These are phyloP conservation scores for Capricornis sumatraensis DNA, from an alignment of 2,113 vertebrate genomes.

Conservation along the genomic window DNA sequence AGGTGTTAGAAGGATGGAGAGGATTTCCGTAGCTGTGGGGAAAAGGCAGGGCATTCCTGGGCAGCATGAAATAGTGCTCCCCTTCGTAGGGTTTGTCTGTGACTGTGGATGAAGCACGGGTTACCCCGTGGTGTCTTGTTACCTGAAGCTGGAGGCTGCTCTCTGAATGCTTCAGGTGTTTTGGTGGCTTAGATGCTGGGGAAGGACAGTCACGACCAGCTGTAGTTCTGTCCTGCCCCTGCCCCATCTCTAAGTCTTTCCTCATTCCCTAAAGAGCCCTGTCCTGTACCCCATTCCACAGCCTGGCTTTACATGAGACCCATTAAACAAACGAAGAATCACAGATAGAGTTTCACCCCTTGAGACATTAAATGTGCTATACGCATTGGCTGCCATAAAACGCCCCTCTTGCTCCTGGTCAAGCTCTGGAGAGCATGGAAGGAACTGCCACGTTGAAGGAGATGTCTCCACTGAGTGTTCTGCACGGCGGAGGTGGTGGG, in stretches of 20 bases:
- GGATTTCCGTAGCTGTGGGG: background rate
- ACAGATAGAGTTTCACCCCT: background rate
- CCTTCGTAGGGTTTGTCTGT: background rate
- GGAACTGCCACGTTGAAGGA: too few relatives aligned
- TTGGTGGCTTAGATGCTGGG: background rate
- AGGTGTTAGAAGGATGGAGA: background rate
- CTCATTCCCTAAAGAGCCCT: background rate
- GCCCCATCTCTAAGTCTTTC: background rate
- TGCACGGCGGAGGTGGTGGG: rapidly evolving
- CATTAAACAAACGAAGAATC: background rate
- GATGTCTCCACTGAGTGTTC: background rate
- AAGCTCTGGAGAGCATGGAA: background rate
- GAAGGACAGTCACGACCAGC: background rate
- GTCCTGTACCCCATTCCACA: background rate
- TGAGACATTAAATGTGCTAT: background rate
- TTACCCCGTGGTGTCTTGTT: rapidly evolving
- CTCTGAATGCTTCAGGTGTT: rapidly evolving
- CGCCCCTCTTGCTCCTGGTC: background rate
- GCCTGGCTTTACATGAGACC: background rate
- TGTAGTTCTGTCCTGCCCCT: background rate
- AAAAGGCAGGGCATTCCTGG: background rate
- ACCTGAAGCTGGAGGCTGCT: background rate
- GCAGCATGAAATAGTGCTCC: background rate
- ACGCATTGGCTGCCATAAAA: background rate
- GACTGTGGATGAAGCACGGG: rapidly evolving